A percentile compares a stretch with the other conserved stretches of the same genome.
Conservation (phyloP, 2,888 invertebrate species). For the Coleophora flavipennella region DNA sequence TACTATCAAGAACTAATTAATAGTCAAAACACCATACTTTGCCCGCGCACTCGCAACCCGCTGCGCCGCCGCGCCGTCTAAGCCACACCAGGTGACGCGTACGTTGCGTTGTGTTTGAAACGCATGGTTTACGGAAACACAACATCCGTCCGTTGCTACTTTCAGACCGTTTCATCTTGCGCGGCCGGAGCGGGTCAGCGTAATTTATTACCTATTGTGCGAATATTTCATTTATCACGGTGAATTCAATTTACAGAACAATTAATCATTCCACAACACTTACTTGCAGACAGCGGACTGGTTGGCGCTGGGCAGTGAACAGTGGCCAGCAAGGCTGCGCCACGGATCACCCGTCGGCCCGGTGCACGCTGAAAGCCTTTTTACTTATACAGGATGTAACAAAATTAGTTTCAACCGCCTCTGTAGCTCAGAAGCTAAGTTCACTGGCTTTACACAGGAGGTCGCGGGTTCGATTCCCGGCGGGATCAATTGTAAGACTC, state of each 20-base stretch:
- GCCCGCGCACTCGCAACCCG: no score
- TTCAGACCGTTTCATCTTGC: constrained; percentile 65
- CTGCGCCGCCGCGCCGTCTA: no score
- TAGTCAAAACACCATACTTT: no score
- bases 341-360: no score
- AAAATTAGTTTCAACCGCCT: no score
- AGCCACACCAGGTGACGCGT: constrained; percentile 41
- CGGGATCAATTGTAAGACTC: no score
- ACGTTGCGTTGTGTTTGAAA: constrained; percentile 55
- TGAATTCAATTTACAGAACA: constrained; percentile 72
- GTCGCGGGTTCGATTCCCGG: no score
- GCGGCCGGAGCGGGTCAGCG: constrained; percentile 64
- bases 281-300: constrained; percentile 62
- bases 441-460: no score
- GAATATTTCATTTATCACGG: constrained; percentile 72
- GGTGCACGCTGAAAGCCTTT: no score
- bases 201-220: constrained; percentile 73
- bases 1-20: no score
- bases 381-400: no score
- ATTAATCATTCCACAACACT: constrained; percentile 71
- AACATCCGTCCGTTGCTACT: constrained; percentile 55
- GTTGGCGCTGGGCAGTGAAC: constrained; percentile 36
- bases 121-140: constrained; percentile 47
- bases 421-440: no score
- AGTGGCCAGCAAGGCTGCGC: constrained; percentile 18